Conservation (phyloP, 23 tunicate genomes). For the Diplosoma virens region DNA sequence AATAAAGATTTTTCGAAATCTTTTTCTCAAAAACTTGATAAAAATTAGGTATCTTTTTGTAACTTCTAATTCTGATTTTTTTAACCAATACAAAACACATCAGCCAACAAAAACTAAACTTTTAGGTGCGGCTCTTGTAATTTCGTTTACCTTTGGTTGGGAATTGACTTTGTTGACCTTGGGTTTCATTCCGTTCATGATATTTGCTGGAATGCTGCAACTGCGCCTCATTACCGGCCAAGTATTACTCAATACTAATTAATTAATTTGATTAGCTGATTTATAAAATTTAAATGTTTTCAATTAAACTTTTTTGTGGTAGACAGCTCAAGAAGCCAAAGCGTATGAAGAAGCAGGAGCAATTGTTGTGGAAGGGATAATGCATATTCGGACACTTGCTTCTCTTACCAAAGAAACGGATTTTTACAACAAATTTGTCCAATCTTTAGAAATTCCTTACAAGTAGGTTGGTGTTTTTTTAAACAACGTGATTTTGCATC, state of each 20-base stretch:
- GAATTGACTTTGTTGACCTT: constrained; percentile 73
- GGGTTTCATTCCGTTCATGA: constrained; percentile 93
- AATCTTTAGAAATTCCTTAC: constrained; percentile 46
- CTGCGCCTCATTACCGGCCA: constrained; percentile 86
- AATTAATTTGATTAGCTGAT: not conserved
- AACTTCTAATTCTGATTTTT: too few species aligned
- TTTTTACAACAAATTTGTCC: constrained; percentile 47
- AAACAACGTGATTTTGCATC: too few species aligned
- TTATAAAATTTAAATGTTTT: not conserved
- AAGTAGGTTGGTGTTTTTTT: constrained; percentile 29
- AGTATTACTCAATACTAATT: too few species aligned
- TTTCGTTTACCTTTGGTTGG: constrained; percentile 92
- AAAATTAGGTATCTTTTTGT: too few species aligned
- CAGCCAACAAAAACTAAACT: too few species aligned
- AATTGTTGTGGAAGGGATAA: constrained; percentile 82
- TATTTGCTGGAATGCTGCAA: constrained; percentile 69
- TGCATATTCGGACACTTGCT: constrained; percentile 87
- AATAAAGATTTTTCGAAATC: too few species aligned
- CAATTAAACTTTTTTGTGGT: not conserved
- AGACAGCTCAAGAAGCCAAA: constrained; percentile 61
- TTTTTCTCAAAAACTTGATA: too few species aligned
- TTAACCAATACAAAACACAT: too few species aligned
- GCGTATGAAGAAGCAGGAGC: constrained; percentile 87
- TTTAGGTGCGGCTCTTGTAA: constrained; percentile 84
- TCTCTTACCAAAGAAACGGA: constrained; percentile 73